Percentiles rank a stretch among this genome's conserved stretches.
Evolutionary conservation across 1,140 invertebrate genomes (phyloP).

Genomic region (Stegodyphus dumicola): DNA sequence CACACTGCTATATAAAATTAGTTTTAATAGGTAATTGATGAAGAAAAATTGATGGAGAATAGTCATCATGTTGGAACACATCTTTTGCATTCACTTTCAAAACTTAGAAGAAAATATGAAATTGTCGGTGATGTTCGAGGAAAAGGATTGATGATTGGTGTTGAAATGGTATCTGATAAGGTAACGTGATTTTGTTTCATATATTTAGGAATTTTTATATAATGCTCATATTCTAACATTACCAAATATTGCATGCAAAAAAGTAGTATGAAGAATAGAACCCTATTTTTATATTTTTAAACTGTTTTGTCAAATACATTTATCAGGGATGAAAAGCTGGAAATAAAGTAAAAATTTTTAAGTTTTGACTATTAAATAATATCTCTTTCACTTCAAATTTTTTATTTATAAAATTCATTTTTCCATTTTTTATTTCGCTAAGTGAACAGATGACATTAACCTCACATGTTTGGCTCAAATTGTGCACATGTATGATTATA

Average conservation of each 20-base stretch:
- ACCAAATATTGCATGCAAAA: too few species aligned
- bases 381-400: too few species aligned
- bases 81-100: slow-evolving; percentile 79
- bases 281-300: slow-evolving; percentile 22
- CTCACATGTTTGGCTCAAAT: too few species aligned
- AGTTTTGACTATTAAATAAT: too few species aligned
- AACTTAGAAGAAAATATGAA: slow-evolving; percentile 78
- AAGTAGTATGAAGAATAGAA: not conserved
- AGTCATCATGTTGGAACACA: slow-evolving; percentile 82
- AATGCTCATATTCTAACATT: too few species aligned
- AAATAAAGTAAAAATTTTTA: too few species aligned
- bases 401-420: too few species aligned
- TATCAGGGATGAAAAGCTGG: too few species aligned
- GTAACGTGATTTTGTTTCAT: slow-evolving; percentile 60
- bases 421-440: too few species aligned
- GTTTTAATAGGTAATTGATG: slow-evolving; percentile 83
- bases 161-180: slow-evolving; percentile 84
- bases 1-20: too few species aligned
- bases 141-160: slow-evolving; percentile 96
- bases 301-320: not conserved
- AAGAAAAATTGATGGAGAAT: slow-evolving; percentile 87
- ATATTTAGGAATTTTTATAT: not conserved
- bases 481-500: too few species aligned
- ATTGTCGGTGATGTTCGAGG: slow-evolving; percentile 94
- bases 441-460: too few species aligned